These are phyloP conservation scores for Lindbergichthys nudifrons DNA, from an alignment of 2,797 vertebrate species.

Conservation along the genomic window DNA sequence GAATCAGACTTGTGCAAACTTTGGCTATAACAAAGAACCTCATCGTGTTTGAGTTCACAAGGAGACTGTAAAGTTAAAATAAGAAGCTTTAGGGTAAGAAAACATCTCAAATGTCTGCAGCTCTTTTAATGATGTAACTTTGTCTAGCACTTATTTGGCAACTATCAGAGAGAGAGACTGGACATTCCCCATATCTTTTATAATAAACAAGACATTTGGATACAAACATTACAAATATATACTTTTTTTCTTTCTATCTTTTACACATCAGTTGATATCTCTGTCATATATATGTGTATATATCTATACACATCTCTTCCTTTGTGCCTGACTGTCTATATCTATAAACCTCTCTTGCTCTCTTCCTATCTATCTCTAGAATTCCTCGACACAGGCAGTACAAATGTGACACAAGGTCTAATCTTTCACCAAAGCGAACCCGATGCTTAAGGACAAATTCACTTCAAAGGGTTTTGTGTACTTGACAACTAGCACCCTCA, in stretches of 20 bases:
- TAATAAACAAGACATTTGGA: neutral
- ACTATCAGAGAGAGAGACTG: too few relatives aligned
- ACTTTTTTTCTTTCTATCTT: neutral
- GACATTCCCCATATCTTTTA: too few relatives aligned
- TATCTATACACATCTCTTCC: neutral
- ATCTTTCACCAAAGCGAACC: slow-evolving; percentile 45
- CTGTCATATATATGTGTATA: too few relatives aligned
- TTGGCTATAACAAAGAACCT: neutral
- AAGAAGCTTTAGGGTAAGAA: too few relatives aligned
- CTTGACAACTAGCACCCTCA: slow-evolving; percentile 46
- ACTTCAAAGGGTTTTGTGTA: slow-evolving; percentile 40
- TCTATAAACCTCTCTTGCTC: slow-evolving; percentile 22
- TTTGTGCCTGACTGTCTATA: slow-evolving; percentile 2
- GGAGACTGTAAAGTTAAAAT: neutral
- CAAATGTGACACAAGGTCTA: slow-evolving; percentile 36
- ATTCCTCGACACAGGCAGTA: slow-evolving; percentile 33
- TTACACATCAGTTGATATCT: neutral
- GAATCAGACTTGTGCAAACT: neutral
- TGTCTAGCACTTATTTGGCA: neutral
- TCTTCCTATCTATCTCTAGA: slow-evolving; percentile 4
- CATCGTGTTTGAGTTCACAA: neutral
- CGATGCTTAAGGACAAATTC: slow-evolving; percentile 39
- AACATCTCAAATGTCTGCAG: neutral
- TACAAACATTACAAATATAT: neutral
- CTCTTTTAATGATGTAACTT: neutral